These are phyloP conservation scores for Nomada ferruginata DNA, from an alignment of 2,888 invertebrate genomes.

Conservation along the genomic window DNA sequence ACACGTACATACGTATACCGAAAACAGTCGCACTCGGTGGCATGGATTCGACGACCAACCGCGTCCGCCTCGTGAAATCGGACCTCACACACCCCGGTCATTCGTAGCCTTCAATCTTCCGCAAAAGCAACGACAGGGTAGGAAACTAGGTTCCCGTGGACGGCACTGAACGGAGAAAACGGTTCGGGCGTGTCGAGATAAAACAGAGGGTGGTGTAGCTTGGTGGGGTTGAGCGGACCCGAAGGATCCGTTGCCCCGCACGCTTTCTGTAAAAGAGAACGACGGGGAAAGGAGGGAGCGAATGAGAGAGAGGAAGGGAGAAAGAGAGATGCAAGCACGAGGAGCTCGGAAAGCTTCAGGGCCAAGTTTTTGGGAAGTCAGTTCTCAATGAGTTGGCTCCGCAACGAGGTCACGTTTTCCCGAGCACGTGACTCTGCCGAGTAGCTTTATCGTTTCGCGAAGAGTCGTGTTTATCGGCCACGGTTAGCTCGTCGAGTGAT, in stretches of 20 bases:
- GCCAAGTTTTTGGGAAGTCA: conserved; percentile 51
- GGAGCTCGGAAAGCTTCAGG: conserved; percentile 41
- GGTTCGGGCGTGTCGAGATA: conserved; percentile 62
- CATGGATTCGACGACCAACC: no score
- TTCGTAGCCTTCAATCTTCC: no score
- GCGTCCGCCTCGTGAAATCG: no score
- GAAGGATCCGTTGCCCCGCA: conserved; percentile 44
- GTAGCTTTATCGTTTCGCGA: not conserved
- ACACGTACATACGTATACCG: no score
- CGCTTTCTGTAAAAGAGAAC: not conserved
- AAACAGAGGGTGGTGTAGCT: conserved; percentile 52
- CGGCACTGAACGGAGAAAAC: not conserved
- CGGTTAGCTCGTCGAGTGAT: not conserved
- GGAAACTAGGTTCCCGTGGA: not conserved
- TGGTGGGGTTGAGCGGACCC: conserved; percentile 57
- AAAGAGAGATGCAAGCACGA: conserved; percentile 39
- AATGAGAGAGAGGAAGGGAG: not conserved
- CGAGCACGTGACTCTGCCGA: conserved; percentile 21
- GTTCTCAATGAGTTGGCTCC: conserved; percentile 50
- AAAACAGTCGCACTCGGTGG: not conserved
- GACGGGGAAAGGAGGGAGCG: not conserved
- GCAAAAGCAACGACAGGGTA: no score
- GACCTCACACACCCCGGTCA: no score
- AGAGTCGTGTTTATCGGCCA: not conserved
- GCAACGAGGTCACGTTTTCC: conserved; percentile 33